Base-by-base conservation (phyloP, 2,113 vertebrate genomes). In the Solea senegalensis region DNA sequence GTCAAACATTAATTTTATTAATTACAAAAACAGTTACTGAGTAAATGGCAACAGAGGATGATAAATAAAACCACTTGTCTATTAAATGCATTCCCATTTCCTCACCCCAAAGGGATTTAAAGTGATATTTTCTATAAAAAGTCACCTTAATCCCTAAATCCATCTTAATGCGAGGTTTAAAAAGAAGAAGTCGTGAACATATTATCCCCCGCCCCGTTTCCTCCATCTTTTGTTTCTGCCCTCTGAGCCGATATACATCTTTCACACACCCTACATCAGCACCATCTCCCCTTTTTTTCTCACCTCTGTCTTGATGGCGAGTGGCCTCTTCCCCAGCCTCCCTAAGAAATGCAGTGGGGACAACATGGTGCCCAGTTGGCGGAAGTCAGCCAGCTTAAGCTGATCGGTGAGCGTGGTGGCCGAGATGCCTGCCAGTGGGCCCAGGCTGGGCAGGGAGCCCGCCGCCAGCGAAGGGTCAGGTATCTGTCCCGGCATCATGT, bases 401-500 rank as follows among this genome's bases (percentile, higher is more conserved):
- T 96, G 96, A 90, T 97, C 95, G 0, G 92, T 98, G 86, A 98
- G 93, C 8, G 96, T 95, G 0, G 96, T 95, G 92, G 95, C 92
- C 21, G 97, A 95, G 84, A 98, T 95, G 64, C 95, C 96, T 43
- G 95, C 95, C 89, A 98, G 83, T 34, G 95, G 95, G 67, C 96
- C 95, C 0, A 98, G 94, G 84, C 96, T 94, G 58, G 96, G 96
- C 91, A 98, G 93, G 9, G 96, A 94, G 14, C 96, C 96, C 0
- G 96, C 95, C 40, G 96, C 94, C 93, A 98, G 88, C 3, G 95
- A 95, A 83, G 96, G 96, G 93, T 98, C 96, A 76, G 96, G 96
- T 69, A 98, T 97, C 95, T 98, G 96, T 91, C 96, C 97, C 80
- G 97, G 97, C 97, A 98, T 98, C 97, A 98, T 98, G 94, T 94